Evolutionary conservation across 2,888 invertebrate species (phyloP).

Genomic region (Argyra leucocephala): DNA sequence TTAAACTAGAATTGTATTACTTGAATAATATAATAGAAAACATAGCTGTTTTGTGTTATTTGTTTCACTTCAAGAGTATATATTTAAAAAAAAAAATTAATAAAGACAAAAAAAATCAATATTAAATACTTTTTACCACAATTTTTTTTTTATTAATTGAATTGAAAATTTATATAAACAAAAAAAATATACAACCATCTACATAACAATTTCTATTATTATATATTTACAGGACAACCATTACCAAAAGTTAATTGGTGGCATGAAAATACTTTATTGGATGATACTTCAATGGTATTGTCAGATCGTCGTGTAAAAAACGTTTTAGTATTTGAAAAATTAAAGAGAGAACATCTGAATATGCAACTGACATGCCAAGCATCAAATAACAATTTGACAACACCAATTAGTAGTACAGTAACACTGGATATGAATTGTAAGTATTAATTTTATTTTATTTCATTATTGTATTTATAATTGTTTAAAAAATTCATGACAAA

Average conservation of each 20-base stretch:
- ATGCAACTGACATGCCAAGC: slow-evolving; percentile 57
- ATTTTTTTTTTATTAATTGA: too few relatives aligned
- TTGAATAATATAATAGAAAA: too few relatives aligned
- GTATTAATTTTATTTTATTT: slow-evolving; percentile 33
- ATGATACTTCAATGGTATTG: slow-evolving; percentile 51
- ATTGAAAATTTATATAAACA: too few relatives aligned
- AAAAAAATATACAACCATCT: slow-evolving; percentile 10
- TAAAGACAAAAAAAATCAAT: too few relatives aligned
- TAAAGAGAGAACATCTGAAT: slow-evolving; percentile 57
- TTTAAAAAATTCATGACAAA: too few relatives aligned
- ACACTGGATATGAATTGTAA: slow-evolving; percentile 60
- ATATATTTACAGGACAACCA: slow-evolving; percentile 63
- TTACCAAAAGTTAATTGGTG: slow-evolving; percentile 58
- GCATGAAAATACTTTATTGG: slow-evolving; percentile 54
- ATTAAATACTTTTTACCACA: too few relatives aligned
- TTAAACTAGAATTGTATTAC: too few relatives aligned
- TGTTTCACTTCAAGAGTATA: too few relatives aligned
- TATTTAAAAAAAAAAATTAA: too few relatives aligned
- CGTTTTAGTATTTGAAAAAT: slow-evolving; percentile 51
- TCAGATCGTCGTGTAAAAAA: slow-evolving; percentile 57
- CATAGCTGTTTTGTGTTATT: too few relatives aligned
- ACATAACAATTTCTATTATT: slow-evolving; percentile 8
- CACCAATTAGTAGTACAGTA: slow-evolving; percentile 57
- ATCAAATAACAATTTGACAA: slow-evolving; percentile 57
- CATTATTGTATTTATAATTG: slow-evolving; percentile 11